Base-by-base conservation (phyloP, 1,140 invertebrate species). In the Littorina saxatilis region DNA sequence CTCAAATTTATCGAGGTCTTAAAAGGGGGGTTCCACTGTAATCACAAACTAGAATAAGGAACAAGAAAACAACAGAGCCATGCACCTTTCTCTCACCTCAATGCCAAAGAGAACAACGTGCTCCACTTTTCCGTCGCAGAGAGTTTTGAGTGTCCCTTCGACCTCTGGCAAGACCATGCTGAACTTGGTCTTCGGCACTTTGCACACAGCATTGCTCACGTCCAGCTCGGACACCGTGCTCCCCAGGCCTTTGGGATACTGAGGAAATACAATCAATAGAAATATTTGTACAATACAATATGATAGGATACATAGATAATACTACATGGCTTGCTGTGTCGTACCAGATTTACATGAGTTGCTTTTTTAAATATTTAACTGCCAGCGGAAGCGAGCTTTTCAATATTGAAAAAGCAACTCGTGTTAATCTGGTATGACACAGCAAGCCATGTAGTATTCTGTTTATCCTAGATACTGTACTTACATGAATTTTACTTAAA, bases 81-180 rank as follows among this genome's bases (percentile, higher is more conserved):
- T 29, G 27, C 13, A 47, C 23, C 27, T 27, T 2, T 80, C 68
- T 80, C 68, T 80, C 72, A 92, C 91, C 95, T 98, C 97, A 84
- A 98, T 94, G 0, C 97, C 97, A 93, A 97, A 96, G 0, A 98
- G 91, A 40, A 98, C 94, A 76, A 96, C 94, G 68, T 94, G 93
- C 82, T 94, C 88, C 3, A 94, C 87, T 77, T 89, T 84, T 47
- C 85, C 85, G 40, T 66, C 82, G 76, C 88, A 89, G 1, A 90
- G 75, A 17, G 78, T 84, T 66, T 89, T 86, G 3, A 80, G 63
- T 15, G 29, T 32, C 4, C 35, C 32, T 61, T 94, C 92, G n/a
- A 97, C 94, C 87, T 96, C 95, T 0, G 96, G 95, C 76, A 95
- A 94, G 35, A 95, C 92, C 97, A 98, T 98, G 74, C 95, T 97